phyloP scores from a whole-genome alignment of 2,797 vertebrate species.

The Chiloscyllium punctatum region DNA sequence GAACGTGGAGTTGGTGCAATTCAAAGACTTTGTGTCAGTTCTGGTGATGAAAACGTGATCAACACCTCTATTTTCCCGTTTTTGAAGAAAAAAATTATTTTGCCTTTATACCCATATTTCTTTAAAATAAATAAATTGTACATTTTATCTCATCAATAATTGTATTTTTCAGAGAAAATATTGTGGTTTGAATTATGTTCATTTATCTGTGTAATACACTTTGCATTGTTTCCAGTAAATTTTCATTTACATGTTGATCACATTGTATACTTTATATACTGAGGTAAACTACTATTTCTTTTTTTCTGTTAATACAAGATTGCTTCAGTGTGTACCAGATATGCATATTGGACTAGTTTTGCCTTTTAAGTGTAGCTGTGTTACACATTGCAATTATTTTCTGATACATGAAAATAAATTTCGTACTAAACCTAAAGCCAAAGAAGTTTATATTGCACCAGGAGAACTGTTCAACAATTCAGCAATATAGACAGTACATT shows the following conservation, averaged over 20 bases:
- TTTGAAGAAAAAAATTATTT: slow-evolving; percentile 62
- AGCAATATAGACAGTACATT: slow-evolving; percentile 3
- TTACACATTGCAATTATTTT: slow-evolving; percentile 74
- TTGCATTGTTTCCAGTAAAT: slow-evolving; percentile 70
- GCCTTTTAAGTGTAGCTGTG: slow-evolving; percentile 72
- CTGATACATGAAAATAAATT: slow-evolving; percentile 73
- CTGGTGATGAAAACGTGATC: slow-evolving; percentile 75
- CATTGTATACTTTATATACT: slow-evolving; percentile 70
- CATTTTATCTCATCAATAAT: slow-evolving; percentile 89
- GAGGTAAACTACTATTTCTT: slow-evolving; percentile 56
- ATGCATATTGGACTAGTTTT: slow-evolving; percentile 71
- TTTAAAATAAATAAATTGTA: slow-evolving; percentile 67
- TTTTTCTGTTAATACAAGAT: slow-evolving; percentile 64
- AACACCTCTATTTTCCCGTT: slow-evolving; percentile 75
- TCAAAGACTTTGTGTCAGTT: slow-evolving; percentile 72
- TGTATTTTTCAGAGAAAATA: slow-evolving; percentile 96
- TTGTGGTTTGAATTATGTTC: slow-evolving; percentile 70
- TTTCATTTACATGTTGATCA: slow-evolving; percentile 75
- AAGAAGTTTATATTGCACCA: slow-evolving; percentile 29
- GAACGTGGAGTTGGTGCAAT: slow-evolving; percentile 75
- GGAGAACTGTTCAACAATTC: slow-evolving; percentile 8
- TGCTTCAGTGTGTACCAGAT: slow-evolving; percentile 68
- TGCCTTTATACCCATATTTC: slow-evolving; percentile 74
- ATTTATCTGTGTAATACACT: slow-evolving; percentile 76
- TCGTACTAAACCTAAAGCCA: slow-evolving; percentile 64